Base-by-base conservation (phyloP, 1,140 invertebrate genomes). In the Drosophila nikananu region DNA sequence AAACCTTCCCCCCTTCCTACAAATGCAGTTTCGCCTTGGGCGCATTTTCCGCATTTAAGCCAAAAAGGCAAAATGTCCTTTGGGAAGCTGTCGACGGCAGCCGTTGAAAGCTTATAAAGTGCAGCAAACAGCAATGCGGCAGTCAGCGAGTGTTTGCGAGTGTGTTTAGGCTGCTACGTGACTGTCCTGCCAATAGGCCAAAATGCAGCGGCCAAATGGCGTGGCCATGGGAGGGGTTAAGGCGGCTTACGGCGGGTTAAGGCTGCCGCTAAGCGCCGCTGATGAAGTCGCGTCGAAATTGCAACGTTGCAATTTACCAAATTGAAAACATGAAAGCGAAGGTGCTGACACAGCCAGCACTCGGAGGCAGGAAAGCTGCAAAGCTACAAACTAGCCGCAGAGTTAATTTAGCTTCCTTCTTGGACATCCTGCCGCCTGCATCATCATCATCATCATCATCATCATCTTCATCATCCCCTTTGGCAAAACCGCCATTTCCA, bases 301-400 rank as follows among this genome's bases (percentile, higher is more conserved):
- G 76, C 86, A 76, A 63, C 74, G 86, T 75, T 90, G 86, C 86
- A 82, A 80, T 86, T 90, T 89, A 32, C 52, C 64, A 90, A 89
- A 90, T 89, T 90, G 86, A 89, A 89, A 90, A 81, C 86, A 90
- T 58, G 70, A 79, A 84, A 65, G 58, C 68, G 65, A 71, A 65
- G 67, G 61, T 66, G 46, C 74, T 62, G 70, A 81, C 67, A 61
- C 54, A 21, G 44, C 49, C 78, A 51, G 46, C 65, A 41, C 35
- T 41, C 15, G 15, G 35, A 25, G 42, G 12, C 51, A 59, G 39
- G 19, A 23, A 30, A 41, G 37, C 52, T 49, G 35, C 32, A 39
- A 21, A 65, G 48, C 68, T 55, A 75, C 68, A 78, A 89, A 89
- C 62, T 81, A 59, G 78, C 63, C 81, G 60, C 78, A 84, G 90